A percentile compares a stretch with the other conserved stretches of the same genome.
Evolutionary conservation across 2,113 vertebrate species (phyloP).

Genomic region (Addax nasomaculatus): DNA sequence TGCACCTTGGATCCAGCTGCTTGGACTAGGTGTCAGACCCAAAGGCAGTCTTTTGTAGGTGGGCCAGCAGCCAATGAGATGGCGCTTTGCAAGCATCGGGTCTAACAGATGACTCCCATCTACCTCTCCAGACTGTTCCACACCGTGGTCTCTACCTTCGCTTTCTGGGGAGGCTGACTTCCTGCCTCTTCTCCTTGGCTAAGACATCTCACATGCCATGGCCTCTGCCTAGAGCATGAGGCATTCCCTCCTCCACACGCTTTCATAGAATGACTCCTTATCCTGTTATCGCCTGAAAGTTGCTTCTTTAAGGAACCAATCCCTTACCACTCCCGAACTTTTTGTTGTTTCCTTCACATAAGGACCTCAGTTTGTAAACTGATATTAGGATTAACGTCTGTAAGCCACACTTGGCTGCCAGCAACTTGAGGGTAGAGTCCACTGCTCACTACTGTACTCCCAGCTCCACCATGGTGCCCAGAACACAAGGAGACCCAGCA

Average conservation of each 20-base stretch:
- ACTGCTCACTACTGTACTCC: not conserved
- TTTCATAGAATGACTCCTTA: not conserved
- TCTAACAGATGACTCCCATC: not conserved
- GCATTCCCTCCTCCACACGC: too few relatives aligned
- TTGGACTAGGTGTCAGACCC: not conserved
- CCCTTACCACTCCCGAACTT: not conserved
- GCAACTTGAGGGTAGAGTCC: not conserved
- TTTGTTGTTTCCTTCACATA: not conserved
- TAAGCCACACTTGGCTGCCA: not conserved
- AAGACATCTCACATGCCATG: not conserved
- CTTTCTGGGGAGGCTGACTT: not conserved
- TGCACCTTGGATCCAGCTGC: not conserved
- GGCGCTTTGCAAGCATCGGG: rapidly evolving
- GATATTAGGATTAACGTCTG: too few relatives aligned
- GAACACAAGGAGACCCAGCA: not conserved
- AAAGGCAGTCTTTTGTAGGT: not conserved
- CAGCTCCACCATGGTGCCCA: too few relatives aligned
- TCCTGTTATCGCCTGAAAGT: not conserved
- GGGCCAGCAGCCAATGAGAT: not conserved
- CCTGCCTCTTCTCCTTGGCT: not conserved
- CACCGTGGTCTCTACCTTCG: not conserved
- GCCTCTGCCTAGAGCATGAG: not conserved
- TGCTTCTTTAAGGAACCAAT: not conserved
- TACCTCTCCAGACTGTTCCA: not conserved
- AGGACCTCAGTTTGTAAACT: not conserved